Percentiles rank a stretch among this genome's conserved stretches.
Conservation (phyloP, 2,888 invertebrate genomes). For the Nomada lathburiana region DNA sequence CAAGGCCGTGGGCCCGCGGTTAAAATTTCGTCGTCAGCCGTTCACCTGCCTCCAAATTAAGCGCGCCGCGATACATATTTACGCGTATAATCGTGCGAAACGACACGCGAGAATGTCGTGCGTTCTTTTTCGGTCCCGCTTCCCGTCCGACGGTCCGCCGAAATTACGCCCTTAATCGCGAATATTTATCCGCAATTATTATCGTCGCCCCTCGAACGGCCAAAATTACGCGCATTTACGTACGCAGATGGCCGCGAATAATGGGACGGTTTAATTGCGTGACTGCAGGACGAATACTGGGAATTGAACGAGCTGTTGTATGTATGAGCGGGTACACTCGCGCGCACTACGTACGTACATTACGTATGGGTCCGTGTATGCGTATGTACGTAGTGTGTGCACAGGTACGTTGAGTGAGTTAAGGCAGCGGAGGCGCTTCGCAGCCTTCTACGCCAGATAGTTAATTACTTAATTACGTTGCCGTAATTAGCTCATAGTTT, state of each 20-base stretch:
- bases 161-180: conserved; percentile 52
- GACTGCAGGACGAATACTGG: conserved; percentile 70
- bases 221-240: conserved; percentile 55
- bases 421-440: conserved; percentile 60
- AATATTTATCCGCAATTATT: conserved; percentile 55
- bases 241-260: conserved; percentile 52
- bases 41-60: neutral
- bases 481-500: conserved; percentile 76
- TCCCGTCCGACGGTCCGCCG: neutral
- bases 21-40: conserved; percentile 10
- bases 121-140: neutral
- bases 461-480: conserved; percentile 81
- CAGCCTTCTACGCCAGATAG: conserved; percentile 70
- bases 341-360: neutral
- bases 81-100: neutral
- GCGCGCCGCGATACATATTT: neutral
- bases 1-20: neutral
- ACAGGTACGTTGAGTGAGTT: conserved; percentile 53
- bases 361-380: neutral
- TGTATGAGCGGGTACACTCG: neutral
- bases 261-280: conserved; percentile 67
- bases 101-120: neutral
- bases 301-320: conserved; percentile 58
- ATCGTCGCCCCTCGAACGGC: conserved; percentile 45
- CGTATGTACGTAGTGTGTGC: conserved; percentile 9